Conservation (phyloP, 2,888 invertebrate genomes). For the Diploptera punctata region DNA sequence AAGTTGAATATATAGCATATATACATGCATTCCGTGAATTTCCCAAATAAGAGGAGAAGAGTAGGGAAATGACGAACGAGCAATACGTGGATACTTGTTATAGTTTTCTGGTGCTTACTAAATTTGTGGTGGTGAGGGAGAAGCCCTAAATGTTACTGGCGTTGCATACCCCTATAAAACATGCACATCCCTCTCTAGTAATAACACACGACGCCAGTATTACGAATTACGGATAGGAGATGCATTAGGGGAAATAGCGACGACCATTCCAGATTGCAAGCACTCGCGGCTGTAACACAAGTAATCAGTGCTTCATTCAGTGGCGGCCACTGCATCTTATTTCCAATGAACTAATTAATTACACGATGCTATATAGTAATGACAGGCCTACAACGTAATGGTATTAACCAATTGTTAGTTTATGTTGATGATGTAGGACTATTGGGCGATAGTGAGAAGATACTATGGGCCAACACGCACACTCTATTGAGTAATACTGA, state of each 20-base stretch:
- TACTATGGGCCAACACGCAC: too few relatives aligned
- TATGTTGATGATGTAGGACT: too few relatives aligned
- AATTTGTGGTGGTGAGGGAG: not conserved
- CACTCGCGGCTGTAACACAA: not conserved
- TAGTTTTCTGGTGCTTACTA: not conserved
- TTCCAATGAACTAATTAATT: too few relatives aligned
- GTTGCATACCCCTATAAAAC: conserved; percentile 10
- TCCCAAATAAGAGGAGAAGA: not conserved
- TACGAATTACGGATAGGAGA: conserved; percentile 6
- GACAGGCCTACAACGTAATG: too few relatives aligned
- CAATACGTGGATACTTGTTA: conserved; percentile 3
- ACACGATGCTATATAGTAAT: too few relatives aligned
- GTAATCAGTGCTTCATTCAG: not conserved
- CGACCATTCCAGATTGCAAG: not conserved
- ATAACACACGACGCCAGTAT: not conserved
- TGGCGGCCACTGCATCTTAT: not conserved
- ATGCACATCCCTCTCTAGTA: conserved; percentile 6
- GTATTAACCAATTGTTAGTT: too few relatives aligned
- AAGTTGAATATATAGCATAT: not conserved
- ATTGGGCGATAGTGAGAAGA: too few relatives aligned
- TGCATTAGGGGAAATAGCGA: not conserved
- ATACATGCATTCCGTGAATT: conserved; percentile 1
- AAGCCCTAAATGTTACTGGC: not conserved
- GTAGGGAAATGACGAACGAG: not conserved
- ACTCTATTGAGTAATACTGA: too few relatives aligned